Conservation (phyloP, 2,888 invertebrate genomes). For the Ceramica pisi region DNA sequence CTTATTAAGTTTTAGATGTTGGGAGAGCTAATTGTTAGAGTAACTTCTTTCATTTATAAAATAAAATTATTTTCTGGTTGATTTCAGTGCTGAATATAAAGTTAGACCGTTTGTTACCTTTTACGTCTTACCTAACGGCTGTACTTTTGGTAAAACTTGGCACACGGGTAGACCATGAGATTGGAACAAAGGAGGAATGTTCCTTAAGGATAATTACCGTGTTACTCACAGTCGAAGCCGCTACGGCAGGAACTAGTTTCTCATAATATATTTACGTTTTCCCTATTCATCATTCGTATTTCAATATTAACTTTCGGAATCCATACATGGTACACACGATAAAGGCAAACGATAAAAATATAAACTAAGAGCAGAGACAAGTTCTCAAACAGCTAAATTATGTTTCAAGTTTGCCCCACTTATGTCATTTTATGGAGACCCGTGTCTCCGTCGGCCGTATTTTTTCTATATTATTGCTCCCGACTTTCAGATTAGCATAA, state of each 20-base stretch:
- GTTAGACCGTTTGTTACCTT: neutral
- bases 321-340: constrained; percentile 44
- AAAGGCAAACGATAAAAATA: constrained; percentile 64
- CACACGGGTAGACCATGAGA: neutral
- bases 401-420: constrained; percentile 79
- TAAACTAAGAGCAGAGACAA: constrained; percentile 68
- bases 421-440: constrained; percentile 78
- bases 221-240: no score
- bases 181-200: neutral
- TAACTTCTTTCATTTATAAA: neutral
- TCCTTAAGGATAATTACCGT: neutral
- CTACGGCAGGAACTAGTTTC: no score
- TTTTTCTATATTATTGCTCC: constrained; percentile 79
- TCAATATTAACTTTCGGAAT: constrained; percentile 12
- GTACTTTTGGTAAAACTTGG: neutral
- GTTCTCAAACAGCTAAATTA: constrained; percentile 78
- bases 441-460: constrained; percentile 76
- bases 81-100: neutral
- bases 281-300: constrained; percentile 17
- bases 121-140: neutral
- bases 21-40: neutral
- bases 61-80: neutral
- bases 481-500: constrained; percentile 80
- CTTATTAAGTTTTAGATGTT: constrained; percentile 5
- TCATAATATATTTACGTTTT: neutral